Base-by-base conservation (phyloP, 2,797 vertebrate genomes). In the Sebastes minor region DNA sequence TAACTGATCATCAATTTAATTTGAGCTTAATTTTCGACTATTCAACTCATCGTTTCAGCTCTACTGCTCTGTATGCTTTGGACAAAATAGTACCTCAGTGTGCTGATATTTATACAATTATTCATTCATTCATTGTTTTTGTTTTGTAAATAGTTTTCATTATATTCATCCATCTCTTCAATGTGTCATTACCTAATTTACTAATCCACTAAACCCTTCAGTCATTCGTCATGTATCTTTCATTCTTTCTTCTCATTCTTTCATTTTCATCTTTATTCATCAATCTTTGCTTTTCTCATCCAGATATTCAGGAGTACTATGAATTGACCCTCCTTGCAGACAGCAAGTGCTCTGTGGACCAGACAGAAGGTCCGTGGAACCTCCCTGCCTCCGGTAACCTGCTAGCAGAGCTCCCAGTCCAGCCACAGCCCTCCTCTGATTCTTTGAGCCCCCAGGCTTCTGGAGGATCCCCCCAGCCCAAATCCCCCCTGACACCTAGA, bases 221-320 rank as follows among this genome's bases (percentile, higher is more conserved):
- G 1, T 78, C 30, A 42, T 11, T 71, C 9, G n/a, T 78, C 6
- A 20, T 60, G 3, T 6, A 18, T 80, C 1, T 71, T 42, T 42
- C 38, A 42, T 42, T 42, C 13, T 42, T 42, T 42, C 38, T 42
- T 42, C 38, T 42, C 13, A 42, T 42, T 42, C 38, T 42, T 42
- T 16, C 38, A 42, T 42, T 42, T 42, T 16, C 38, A 42, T 42
- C 38, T 42, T 42, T 42, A 42, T 42, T 42, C 38, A 42, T 42
- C 38, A 23, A 78, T 80, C 2, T 80, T 2, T 72, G 53, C 18
- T 28, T 22, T 28, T 72, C 32, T 78, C n/a, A 52, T 73, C 22
- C 86, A 98, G 94, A 95, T 65, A 95, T 95, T 76, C 94, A 95
- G 86, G 94, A 95, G 71, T 95, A 88, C 86, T 95, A 95, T 12